Base-by-base conservation (phyloP, 2,797 vertebrate genomes). In the Falco cherrug region DNA sequence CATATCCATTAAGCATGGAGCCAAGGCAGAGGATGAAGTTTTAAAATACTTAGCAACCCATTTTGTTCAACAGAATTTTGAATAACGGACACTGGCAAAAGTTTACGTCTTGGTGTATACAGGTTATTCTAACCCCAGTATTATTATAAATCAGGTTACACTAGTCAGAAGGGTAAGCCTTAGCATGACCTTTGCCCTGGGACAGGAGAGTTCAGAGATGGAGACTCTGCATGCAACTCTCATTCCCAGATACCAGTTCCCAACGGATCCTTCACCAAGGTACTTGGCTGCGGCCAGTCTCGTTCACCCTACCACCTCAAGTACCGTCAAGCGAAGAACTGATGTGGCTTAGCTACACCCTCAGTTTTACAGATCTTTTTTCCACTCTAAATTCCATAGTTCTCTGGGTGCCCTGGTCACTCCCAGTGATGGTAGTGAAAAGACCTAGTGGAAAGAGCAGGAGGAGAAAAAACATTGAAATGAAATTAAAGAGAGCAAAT, bases 401-500 rank as follows among this genome's bases (percentile, higher is more conserved):
- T 19, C 64, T 74, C 25, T 41, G 20, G 33, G 31, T 78, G 13
- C 76, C 60, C 39, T 56, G n/a, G 79, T 89, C 33, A 70, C 47
- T 79, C 24, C 65, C 74, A 68, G 6, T 47, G 25, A 89, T 33
- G 6, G 37, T 28, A 74, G 39, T 81, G 90, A 92, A 59, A 25
- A 84, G 51, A 31, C 12, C 6, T 60, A 48, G 39, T 12, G 14
- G 82, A 82, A 91, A 80, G 61, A 69, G 33, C 22, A 74, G 16
- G 18, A 76, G 89, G 20, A 64, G 12, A 77, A 77, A 70, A 77
- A 33, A 11, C 41, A 75, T 11, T 37, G 54, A 96, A 86, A 84
- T 68, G 18, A 96, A 97, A 84, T 76, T 80, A 83, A 87, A 95
- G 79, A 75, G 18, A n/a, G 4, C 3, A 93, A 92, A 71, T 53